Conservation (phyloP, 2,797 vertebrate species). For the Heterohyrax brucei region DNA sequence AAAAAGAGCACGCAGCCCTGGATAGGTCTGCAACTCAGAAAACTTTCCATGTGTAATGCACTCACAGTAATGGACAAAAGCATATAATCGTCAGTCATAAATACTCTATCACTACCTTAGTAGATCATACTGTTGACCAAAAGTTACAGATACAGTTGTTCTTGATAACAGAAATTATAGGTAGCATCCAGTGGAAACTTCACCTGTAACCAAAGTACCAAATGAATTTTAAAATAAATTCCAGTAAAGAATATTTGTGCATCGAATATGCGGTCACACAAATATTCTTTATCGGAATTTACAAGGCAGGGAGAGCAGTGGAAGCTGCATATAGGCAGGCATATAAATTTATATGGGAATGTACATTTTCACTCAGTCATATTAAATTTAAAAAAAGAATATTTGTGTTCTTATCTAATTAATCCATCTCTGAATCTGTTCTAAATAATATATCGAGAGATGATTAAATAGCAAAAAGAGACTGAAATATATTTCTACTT, state of each 20-base stretch:
- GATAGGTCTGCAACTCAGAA: not conserved
- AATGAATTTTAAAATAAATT: constrained; percentile 52
- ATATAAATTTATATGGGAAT: too few species aligned
- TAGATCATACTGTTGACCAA: not conserved
- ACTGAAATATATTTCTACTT: constrained; percentile 37
- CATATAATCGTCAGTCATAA: too few species aligned
- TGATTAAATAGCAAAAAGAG: constrained; percentile 62
- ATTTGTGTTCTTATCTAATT: not conserved
- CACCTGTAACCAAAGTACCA: not conserved
- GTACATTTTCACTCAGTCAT: too few species aligned
- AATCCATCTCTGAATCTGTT: constrained; percentile 44
- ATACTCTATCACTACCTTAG: constrained; percentile 1
- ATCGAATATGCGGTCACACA: too few species aligned
- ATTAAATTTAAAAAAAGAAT: constrained; percentile 26
- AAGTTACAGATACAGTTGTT: constrained; percentile 39
- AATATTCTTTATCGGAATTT: too few species aligned
- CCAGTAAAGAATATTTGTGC: not conserved
- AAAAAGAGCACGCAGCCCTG: constrained; percentile 24
- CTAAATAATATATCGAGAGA: constrained; percentile 32
- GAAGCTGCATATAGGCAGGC: too few species aligned
- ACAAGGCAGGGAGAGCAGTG: too few species aligned
- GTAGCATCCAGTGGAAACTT: constrained; percentile 12
- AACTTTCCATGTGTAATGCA: not conserved
- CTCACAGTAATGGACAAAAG: not conserved
- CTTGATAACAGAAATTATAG: constrained; percentile 44